Base-by-base conservation (phyloP, 37 sponge, comb jelly and placozoan species). In the Axinella damicornis region DNA sequence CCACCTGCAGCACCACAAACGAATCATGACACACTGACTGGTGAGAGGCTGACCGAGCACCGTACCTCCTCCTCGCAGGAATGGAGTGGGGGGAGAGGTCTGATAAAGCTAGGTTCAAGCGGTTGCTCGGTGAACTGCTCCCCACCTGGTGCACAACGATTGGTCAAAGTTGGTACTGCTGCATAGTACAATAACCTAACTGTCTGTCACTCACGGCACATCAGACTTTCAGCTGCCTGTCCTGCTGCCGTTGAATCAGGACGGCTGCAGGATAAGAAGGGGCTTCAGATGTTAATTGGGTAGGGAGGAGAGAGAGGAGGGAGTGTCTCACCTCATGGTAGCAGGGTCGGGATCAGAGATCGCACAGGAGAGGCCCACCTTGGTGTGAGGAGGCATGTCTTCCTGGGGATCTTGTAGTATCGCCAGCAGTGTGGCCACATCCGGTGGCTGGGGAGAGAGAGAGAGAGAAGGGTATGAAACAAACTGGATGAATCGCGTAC, bases 61-160 rank as follows among this genome's bases (percentile, higher is more conserved):
- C 46, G n/a, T 74, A 96, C 89, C 76, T 98, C 98, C 79, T 87
- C 77, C 36, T 65, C 64, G 67, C 89, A 85, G 52, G 57, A 54
- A 57, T 94, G 88, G 34, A 98, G 85, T 0, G 98, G 98, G 57
- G 98, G 98, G 9, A 87, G 78, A 2, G 96, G 98, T 60, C 98
- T 28, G 6, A 94, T 77, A 60, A 96, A 87, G 12, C 76, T 62
- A 24, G 96, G 96, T 64, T 98, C 93, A 90, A 98, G 92, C 4
- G 94, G 79, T 32, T 65, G 69, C 63, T 88, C 93, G 11, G 77
- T 75, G 52, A 68, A 33, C 28, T 22, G 32, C 56, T 73, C 79
- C 6, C 91, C 24, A 79, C 78, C 27, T 85, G 81, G 9, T 9
- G 9, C 46, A 46, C 9, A 12, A 46, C 46, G 46, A n/a, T n/a